Conservation (phyloP, 2,888 invertebrate species). For the Crioceris asparagi region DNA sequence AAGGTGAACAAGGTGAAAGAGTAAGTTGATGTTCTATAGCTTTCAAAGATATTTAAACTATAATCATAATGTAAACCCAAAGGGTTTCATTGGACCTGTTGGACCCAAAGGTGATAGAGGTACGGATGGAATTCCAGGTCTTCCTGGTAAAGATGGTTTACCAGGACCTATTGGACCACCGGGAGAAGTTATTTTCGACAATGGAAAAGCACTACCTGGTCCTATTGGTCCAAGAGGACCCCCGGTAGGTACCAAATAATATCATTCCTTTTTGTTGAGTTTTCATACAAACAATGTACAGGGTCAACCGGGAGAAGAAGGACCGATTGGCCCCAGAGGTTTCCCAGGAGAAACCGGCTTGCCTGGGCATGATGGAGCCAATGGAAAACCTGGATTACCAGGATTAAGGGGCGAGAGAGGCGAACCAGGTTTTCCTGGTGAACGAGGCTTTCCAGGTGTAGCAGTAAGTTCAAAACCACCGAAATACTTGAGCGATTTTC, state of each 20-base stretch:
- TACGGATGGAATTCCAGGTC: conserved; percentile 25
- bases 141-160: conserved; percentile 21
- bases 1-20: conserved; percentile 36
- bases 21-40: too few relatives aligned
- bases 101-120: conserved; percentile 38
- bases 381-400: conserved; percentile 7
- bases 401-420: conserved; percentile 28
- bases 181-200: conserved; percentile 18
- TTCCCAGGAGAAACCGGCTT: conserved; percentile 22
- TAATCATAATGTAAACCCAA: too few relatives aligned
- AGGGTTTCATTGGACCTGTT: conserved; percentile 34
- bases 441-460: conserved; percentile 14
- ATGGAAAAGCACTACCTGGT: conserved; percentile 20
- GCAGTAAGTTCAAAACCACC: conserved; percentile 6
- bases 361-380: conserved; percentile 7
- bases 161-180: conserved; percentile 20
- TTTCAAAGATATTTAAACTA: too few relatives aligned
- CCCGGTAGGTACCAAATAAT: conserved; percentile 8
- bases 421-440: conserved; percentile 21
- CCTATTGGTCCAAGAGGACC: conserved; percentile 13
- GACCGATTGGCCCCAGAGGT: conserved; percentile 28
- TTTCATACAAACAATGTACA: conserved; percentile 6
- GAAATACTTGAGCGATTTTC: conserved; percentile 2
- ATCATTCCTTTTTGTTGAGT: too few relatives aligned
- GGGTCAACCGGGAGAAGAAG: conserved; percentile 23